A percentile compares a stretch with the other conserved stretches of the same genome.
Evolutionary conservation across 2,113 vertebrate genomes (phyloP).

Genomic region (Pedionomus torquatus): DNA sequence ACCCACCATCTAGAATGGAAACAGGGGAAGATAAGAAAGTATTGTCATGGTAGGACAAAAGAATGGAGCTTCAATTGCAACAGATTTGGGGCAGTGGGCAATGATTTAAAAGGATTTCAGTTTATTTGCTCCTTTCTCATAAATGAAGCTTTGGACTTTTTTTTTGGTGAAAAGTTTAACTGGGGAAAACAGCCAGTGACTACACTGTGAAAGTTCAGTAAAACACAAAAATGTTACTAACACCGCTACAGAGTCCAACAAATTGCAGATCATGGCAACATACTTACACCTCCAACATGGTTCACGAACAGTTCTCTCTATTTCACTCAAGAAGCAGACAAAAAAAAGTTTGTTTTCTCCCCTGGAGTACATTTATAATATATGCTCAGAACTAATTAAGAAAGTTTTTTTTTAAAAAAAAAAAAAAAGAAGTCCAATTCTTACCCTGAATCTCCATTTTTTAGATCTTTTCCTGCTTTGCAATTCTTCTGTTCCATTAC

Average conservation of each 20-base stretch:
- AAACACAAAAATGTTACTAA: neutral
- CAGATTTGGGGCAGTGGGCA: neutral
- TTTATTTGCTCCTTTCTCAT: neutral
- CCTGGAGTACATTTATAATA: neutral
- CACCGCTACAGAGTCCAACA: neutral
- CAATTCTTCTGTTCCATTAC: neutral
- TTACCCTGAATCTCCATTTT: neutral
- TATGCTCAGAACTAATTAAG: neutral
- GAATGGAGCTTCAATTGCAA: neutral
- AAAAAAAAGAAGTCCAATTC: neutral
- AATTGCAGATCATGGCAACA: neutral
- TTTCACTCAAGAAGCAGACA: neutral
- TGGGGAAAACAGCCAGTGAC: neutral
- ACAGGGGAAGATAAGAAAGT: neutral
- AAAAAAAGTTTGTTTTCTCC: neutral
- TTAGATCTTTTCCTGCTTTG: neutral
- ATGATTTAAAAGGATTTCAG: neutral
- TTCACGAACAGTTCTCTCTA: neutral
- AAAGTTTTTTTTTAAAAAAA: neutral
- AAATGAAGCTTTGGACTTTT: neutral
- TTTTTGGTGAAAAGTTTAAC: neutral
- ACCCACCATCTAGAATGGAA: neutral
- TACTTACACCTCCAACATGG: neutral
- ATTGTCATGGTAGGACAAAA: neutral
- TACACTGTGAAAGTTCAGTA: neutral